A percentile compares a stretch with the other conserved stretches of the same genome.
Evolutionary conservation across 2,888 invertebrate genomes (phyloP).

Genomic region (Timema podura): DNA sequence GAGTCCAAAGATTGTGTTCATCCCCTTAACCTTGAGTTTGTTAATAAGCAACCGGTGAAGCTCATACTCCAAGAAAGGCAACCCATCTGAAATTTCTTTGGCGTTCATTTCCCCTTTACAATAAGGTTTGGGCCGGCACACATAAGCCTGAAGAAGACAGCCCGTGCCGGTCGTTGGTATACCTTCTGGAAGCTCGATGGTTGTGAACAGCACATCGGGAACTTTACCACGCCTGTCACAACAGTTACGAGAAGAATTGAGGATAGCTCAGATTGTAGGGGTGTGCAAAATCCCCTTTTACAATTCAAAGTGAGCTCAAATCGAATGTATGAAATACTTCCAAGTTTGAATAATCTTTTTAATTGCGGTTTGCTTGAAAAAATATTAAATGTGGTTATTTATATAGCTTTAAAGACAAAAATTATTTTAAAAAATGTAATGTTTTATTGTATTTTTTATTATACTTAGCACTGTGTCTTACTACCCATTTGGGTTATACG

Average conservation of each 20-base stretch:
- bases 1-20: conserved; percentile 90
- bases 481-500: no score
- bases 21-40: conserved; percentile 88
- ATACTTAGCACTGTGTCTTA: no score
- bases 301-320: no score
- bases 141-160: conserved; percentile 68
- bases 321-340: no score
- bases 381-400: no score
- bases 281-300: no score
- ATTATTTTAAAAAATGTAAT: no score
- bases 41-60: conserved; percentile 85
- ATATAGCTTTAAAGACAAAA: no score
- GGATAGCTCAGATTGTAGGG: no score
- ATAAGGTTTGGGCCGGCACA: conserved; percentile 73
- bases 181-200: conserved; percentile 77
- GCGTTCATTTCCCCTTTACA: conserved; percentile 80
- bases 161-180: conserved; percentile 68
- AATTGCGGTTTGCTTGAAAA: no score
- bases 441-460: no score
- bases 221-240: conserved; percentile 70
- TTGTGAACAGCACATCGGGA: conserved; percentile 85
- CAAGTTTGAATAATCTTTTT: no score
- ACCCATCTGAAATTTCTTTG: conserved; percentile 89
- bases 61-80: conserved; percentile 95
- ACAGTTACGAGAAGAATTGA: conserved; percentile 24